Evolutionary conservation across 2,113 vertebrate genomes (phyloP).

Genomic region (Halichoeres trimaculatus): DNA sequence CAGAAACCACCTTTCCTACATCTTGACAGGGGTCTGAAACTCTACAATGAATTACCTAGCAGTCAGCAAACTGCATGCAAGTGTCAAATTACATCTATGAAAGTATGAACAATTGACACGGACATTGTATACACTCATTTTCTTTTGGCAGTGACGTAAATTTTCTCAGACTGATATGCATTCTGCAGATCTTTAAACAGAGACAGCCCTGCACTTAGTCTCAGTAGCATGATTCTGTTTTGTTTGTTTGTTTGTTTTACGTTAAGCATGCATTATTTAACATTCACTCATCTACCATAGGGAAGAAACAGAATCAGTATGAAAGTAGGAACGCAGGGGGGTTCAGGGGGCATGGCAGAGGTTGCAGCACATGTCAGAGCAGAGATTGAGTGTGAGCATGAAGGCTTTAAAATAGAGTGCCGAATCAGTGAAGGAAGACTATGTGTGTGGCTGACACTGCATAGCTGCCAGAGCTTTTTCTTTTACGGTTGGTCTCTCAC

Average conservation of each 20-base stretch:
- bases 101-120: slow-evolving; percentile 8
- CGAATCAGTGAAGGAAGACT: slow-evolving; percentile 10
- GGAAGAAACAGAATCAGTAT: slow-evolving; percentile 18
- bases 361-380: slow-evolving; percentile 35
- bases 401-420: slow-evolving; percentile 55
- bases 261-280: not conserved
- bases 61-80: slow-evolving; percentile 31
- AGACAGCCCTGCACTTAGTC: slow-evolving; percentile 8
- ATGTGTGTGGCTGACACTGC: slow-evolving; percentile 36
- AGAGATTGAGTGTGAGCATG: slow-evolving; percentile 20
- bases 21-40: slow-evolving; percentile 15
- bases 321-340: slow-evolving; percentile 7
- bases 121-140: slow-evolving; percentile 9
- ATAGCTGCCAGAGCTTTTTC: slow-evolving; percentile 38
- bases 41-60: not conserved
- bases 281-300: slow-evolving; percentile 25
- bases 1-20: slow-evolving; percentile 22
- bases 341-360: slow-evolving; percentile 6
- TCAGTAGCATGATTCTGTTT: not conserved
- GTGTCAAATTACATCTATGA: not conserved
- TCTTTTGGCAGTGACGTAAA: slow-evolving; percentile 15
- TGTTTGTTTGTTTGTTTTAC: slow-evolving; percentile 14
- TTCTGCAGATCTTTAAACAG: slow-evolving; percentile 1
- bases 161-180: not conserved
- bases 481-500: slow-evolving; percentile 10